Evolutionary conservation across 2,113 vertebrate species (phyloP), one percentile per base, ranked within the genome.

Genomic region (Lota lota): DNA sequence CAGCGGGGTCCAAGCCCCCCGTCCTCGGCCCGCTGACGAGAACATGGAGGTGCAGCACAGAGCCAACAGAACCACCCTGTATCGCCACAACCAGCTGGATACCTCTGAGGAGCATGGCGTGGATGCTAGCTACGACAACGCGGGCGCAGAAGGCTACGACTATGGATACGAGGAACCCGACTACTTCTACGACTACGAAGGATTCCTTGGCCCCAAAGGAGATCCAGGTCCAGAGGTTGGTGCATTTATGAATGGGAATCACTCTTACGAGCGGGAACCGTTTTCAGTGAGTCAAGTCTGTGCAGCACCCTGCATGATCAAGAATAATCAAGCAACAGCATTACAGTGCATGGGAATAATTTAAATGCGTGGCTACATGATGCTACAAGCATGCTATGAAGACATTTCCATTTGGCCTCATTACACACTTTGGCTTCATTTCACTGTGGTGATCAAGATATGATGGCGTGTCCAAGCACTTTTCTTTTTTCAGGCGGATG

Each of bases 201-300:
- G 77, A 57, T 85, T 93, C 57, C 92, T 68, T 79, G 96, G 97
- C 82, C 92, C 93, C 66, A 99, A 97, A 93, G 97, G 97, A 85
- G 95, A 98, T 70, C 87, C 93, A 19, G 97, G 97, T 86, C 90
- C 86, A 87, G 89, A 92, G 73, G 97, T 99, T 93, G 97, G 97
- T 96, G 1, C 67, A 70, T 74, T 61, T 50, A 56, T 74, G 64
- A 70, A 74, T 75, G 1, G 17, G 51, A 20, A 72, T 24, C 15
- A 24, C 17, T 33, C 53, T 20, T 70, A 16, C 36, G 22, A 66
- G 12, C 60, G 28, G 64, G 24, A 56, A 61, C 18, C 40, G 14
- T 0, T 71, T 51, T 70, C 19, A 61, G 68, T 63, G 36, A 64
- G 17, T 20, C 18, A 82, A 75, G 81, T 75, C 21, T 22, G 58